Evolutionary conservation across 2,113 vertebrate species (phyloP).

Genomic region (Thamnophis sirtalis): DNA sequence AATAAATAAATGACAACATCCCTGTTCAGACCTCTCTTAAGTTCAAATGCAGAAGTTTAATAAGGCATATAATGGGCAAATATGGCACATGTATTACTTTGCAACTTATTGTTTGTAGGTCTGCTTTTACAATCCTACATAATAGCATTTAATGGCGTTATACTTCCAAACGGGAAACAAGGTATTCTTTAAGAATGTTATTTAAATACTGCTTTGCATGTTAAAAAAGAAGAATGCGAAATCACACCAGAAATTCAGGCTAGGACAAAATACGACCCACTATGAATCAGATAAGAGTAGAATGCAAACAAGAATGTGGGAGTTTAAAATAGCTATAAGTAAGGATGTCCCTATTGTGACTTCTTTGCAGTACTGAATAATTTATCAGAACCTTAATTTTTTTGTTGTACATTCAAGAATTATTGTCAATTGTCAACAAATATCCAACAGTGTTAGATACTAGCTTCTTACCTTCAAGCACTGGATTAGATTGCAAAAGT

Average conservation of each 20-base stretch:
- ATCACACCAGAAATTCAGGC: background rate
- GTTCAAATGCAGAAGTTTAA: background rate
- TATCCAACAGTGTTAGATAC: fast-evolving
- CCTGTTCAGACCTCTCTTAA: background rate
- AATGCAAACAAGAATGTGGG: background rate
- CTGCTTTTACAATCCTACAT: background rate
- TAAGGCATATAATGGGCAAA: background rate
- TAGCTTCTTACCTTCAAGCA: constrained; percentile 88
- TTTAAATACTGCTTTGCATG: background rate
- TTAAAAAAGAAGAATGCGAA: background rate
- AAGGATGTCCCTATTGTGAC: background rate
- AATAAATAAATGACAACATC: background rate
- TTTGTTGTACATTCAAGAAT: background rate
- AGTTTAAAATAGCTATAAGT: background rate
- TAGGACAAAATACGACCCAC: background rate
- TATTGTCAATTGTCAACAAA: background rate
- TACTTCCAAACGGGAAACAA: background rate
- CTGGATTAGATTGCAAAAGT: constrained; percentile 96
- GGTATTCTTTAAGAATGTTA: background rate
- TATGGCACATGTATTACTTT: background rate
- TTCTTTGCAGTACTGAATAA: background rate
- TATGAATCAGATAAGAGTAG: background rate
- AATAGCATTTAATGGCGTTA: background rate
- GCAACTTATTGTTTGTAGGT: background rate
- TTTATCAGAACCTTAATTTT: background rate